Evolutionary conservation across 2,113 vertebrate genomes (phyloP).

Genomic region (Paracanthobrama guichenoti): DNA sequence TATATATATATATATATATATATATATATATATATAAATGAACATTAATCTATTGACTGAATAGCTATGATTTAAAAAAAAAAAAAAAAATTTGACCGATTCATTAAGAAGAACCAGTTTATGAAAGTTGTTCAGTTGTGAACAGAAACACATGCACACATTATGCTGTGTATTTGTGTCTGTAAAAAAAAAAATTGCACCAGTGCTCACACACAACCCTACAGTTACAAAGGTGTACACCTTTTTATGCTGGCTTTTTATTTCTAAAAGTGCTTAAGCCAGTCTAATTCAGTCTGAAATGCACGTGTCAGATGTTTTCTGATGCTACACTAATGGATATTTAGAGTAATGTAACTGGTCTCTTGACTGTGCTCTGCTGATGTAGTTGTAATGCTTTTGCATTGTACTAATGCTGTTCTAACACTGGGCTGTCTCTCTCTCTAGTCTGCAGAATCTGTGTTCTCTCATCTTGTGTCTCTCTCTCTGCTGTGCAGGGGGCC

Average conservation of each 20-base stretch:
- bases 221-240: not conserved
- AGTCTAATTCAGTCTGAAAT: conserved; percentile 11
- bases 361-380: conserved; percentile 45
- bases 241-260: not conserved
- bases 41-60: too few relatives aligned
- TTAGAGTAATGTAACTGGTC: not conserved
- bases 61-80: too few relatives aligned
- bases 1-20: too few relatives aligned
- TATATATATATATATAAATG: too few relatives aligned
- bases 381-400: conserved; percentile 47
- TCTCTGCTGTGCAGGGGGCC: conserved; percentile 60
- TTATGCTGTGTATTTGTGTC: not conserved
- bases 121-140: not conserved
- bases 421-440: conserved; percentile 58
- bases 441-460: conserved; percentile 60
- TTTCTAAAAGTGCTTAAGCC: not conserved
- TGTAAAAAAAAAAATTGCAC: too few relatives aligned
- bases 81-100: too few relatives aligned
- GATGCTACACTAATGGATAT: conserved; percentile 8
- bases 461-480: conserved; percentile 59
- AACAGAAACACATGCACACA: not conserved
- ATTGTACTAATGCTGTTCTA: conserved; percentile 54
- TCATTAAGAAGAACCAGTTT: too few relatives aligned
- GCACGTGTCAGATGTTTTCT: conserved; percentile 18
- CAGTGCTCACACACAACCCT: not conserved